Evolutionary conservation across 2,113 vertebrate genomes (phyloP).

Genomic region (Callaeas wilsoni): DNA sequence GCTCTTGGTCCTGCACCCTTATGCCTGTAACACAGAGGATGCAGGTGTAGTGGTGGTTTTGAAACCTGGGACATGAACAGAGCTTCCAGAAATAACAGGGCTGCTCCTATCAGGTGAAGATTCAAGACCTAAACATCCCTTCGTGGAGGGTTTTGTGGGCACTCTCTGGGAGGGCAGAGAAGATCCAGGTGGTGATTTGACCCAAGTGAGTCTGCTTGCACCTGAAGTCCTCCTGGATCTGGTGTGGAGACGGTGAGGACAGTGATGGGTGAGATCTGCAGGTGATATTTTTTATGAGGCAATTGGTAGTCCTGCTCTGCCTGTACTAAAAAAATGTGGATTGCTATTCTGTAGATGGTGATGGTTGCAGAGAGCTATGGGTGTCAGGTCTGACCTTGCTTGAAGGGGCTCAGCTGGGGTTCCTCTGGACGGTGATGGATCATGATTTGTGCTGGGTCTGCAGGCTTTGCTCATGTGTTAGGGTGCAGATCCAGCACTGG

Average conservation of each 20-base stretch:
- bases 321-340: not conserved
- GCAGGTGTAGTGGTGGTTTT: not conserved
- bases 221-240: not conserved
- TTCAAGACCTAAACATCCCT: not conserved
- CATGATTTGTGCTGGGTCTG: not conserved
- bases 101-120: not conserved
- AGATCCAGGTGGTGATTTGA: not conserved
- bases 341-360: not conserved
- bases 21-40: not conserved
- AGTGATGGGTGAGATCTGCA: not conserved
- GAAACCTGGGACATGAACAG: not conserved
- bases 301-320: not conserved
- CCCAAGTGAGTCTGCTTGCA: not conserved
- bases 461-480: not conserved
- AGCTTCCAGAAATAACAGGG: not conserved
- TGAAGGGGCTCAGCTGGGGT: not conserved
- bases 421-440: not conserved
- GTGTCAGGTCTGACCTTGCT: not conserved
- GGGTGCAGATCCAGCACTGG: not conserved
- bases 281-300: not conserved
- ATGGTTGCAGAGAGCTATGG: not conserved
- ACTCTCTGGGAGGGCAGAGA: not conserved
- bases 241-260: not conserved
- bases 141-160: not conserved
- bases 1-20: not conserved